phyloP scores from a whole-genome alignment of 2,113 vertebrate species.

The Pao palembangensis region DNA sequence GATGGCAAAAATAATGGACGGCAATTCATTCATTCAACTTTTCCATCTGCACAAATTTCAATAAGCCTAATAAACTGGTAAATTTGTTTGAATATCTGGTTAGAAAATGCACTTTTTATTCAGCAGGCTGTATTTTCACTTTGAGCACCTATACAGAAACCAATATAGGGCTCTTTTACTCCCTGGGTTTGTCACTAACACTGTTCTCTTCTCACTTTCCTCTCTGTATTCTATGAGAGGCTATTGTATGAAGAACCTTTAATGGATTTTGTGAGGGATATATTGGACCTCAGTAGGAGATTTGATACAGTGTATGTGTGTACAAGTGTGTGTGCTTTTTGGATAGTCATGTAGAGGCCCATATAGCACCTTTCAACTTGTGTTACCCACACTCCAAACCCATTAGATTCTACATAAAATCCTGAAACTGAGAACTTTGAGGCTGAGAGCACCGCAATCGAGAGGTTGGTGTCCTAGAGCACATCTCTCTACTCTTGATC shows the following conservation, averaged over 20 bases:
- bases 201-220: slow-evolving; percentile 48
- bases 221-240: slow-evolving; percentile 51
- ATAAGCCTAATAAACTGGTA: slow-evolving; percentile 28
- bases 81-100: slow-evolving; percentile 19
- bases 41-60: slow-evolving; percentile 11
- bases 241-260: slow-evolving; percentile 70
- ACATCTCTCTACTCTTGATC: slow-evolving; percentile 55
- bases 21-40: slow-evolving; percentile 6
- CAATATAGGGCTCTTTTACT: slow-evolving; percentile 43
- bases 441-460: slow-evolving; percentile 61
- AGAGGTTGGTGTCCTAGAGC: slow-evolving; percentile 53
- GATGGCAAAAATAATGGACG: neutral
- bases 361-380: slow-evolving; percentile 61
- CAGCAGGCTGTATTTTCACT: slow-evolving; percentile 35
- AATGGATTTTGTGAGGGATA: slow-evolving; percentile 66
- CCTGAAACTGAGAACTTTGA: slow-evolving; percentile 64
- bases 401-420: slow-evolving; percentile 70
- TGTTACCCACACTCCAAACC: slow-evolving; percentile 70
- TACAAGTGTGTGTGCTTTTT: slow-evolving; percentile 47
- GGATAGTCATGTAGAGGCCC: slow-evolving; percentile 65
- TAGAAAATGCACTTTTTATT: slow-evolving; percentile 20
- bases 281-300: slow-evolving; percentile 58
- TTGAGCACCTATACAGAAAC: slow-evolving; percentile 31
- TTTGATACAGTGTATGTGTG: slow-evolving; percentile 49
- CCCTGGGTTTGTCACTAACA: slow-evolving; percentile 31